Base-by-base conservation (phyloP, 2,113 vertebrate genomes). In the Clarias magur region DNA sequence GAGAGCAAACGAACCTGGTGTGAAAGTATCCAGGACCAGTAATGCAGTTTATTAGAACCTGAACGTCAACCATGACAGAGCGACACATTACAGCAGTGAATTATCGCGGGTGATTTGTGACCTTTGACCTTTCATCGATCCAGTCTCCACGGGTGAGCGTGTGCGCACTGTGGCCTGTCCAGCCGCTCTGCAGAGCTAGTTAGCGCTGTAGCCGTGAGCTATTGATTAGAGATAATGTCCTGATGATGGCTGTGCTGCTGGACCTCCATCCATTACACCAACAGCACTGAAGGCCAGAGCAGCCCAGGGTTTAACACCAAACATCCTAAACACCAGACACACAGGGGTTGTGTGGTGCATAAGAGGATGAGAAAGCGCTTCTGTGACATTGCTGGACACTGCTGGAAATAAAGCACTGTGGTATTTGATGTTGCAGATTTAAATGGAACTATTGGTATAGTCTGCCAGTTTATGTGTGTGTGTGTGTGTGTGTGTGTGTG, bases 91-190 rank as follows among this genome's bases (percentile, higher is more conserved):
- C 68, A 27, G 19, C n/a, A 4, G 25, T 87, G 86, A 87, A 34
- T 75, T 75, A 87, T 87, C 54, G 34, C 54, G 0, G 1, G 34
- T 54, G 68, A 82, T 63, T 73, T 30, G 57, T 87, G 34, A 87
- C 79, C 86, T 82, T 63, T 82, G 68, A 87, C 86, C 67, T 25
- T 82, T 82, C 23, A 75, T 87, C 8, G 67, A 87, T 75, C n/a
- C 19, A 12, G 11, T 82, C 86, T 73, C 79, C 57, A 17, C 13
- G 86, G 56, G 56, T 87, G 80, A 82, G 68, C 34, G 86, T 72
- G 48, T 59, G 56, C 62, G 67, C 16, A 3, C 11, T 62, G 80
- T 42, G 30, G 48, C n/a, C 76, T 65, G 73, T 67, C n/a, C 59
- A 67, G 25, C 63, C 48, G 0, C 30, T 59, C 60, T 7, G 54